Conservation (phyloP, 2,113 vertebrate genomes). For the Rhinoderma darwinii region DNA sequence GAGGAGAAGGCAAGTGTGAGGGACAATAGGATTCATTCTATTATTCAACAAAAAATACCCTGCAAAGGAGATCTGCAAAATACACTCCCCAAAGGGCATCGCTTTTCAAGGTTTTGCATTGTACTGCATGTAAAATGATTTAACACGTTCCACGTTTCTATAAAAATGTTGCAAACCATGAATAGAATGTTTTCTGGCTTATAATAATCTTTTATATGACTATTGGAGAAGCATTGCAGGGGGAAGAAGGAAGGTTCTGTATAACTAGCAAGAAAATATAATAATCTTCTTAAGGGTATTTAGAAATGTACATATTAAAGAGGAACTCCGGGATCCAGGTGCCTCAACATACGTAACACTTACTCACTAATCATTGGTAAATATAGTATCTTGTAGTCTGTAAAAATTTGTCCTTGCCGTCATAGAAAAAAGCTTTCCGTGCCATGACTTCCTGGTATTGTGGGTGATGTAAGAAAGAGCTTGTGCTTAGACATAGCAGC, state of each 20-base stretch:
- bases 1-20: slow-evolving; percentile 15
- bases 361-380: too few relatives aligned
- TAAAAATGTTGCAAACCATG: background rate
- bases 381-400: too few relatives aligned
- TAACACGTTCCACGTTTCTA: slow-evolving; percentile 11
- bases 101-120: slow-evolving; percentile 28
- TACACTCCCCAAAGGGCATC: background rate
- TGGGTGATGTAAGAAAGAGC: too few relatives aligned
- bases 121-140: slow-evolving; percentile 12
- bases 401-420: too few relatives aligned
- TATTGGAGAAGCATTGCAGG: background rate
- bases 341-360: background rate
- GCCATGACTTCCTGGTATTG: too few relatives aligned
- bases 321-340: background rate
- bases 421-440: too few relatives aligned
- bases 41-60: slow-evolving; percentile 26
- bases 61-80: slow-evolving; percentile 12
- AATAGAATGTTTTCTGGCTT: background rate
- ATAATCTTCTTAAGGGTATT: background rate
- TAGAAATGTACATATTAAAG: background rate
- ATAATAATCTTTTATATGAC: background rate
- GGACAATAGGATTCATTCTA: slow-evolving; percentile 33
- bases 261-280: background rate
- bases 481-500: too few relatives aligned
- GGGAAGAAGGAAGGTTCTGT: background rate